These are phyloP conservation scores for Tachuris rubrigastra DNA, from an alignment of 2,113 vertebrate genomes.

Conservation along the genomic window DNA sequence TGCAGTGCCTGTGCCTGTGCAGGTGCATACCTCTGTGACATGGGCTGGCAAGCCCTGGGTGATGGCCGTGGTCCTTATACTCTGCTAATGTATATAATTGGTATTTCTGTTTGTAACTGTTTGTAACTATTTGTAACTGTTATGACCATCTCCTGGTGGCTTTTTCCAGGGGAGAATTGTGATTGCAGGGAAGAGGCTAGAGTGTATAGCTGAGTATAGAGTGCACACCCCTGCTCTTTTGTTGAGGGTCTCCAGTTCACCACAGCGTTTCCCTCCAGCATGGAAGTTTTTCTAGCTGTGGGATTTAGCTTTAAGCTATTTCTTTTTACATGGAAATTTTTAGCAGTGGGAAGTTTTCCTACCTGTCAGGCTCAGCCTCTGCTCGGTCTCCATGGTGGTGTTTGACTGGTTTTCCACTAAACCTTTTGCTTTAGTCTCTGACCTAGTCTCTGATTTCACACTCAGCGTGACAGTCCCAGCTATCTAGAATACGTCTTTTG, in stretches of 20 bases:
- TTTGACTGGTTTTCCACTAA: neutral
- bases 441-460: neutral
- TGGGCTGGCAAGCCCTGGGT: no score
- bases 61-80: neutral
- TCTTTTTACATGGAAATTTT: neutral
- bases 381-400: fast-evolving
- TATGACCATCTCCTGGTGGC: fast-evolving
- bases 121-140: neutral
- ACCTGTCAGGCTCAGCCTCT: neutral
- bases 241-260: no score
- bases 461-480: no score
- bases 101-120: neutral
- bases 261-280: fast-evolving
- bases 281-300: neutral
- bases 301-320: neutral
- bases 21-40: fast-evolving
- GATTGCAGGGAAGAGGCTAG: fast-evolving
- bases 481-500: neutral
- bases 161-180: no score
- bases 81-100: neutral
- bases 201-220: fast-evolving
- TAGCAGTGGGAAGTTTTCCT: neutral
- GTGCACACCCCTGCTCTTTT: no score
- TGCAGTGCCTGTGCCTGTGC: fast-evolving
- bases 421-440: neutral